Percentiles rank a stretch among this genome's conserved stretches.
Conservation (phyloP, 2,113 vertebrate species). For the Ranitomeya imitator region DNA sequence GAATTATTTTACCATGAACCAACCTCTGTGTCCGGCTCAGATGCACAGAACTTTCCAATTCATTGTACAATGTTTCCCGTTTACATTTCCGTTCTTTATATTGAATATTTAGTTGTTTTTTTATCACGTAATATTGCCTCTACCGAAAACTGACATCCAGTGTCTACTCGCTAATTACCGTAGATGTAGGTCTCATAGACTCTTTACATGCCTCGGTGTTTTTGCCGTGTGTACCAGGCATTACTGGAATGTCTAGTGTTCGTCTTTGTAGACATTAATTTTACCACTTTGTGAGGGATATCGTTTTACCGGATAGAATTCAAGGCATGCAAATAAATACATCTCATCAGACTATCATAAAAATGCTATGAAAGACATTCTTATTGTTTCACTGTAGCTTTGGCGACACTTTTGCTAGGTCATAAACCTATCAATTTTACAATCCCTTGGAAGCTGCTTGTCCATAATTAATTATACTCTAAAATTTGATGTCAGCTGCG, state of each 20-base stretch:
- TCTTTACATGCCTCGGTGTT: slow-evolving; percentile 43
- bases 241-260: slow-evolving; percentile 64
- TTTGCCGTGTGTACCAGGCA: slow-evolving; percentile 62
- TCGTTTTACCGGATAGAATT: slow-evolving; percentile 64
- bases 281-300: slow-evolving; percentile 63
- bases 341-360: slow-evolving; percentile 57
- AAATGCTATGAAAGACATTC: slow-evolving; percentile 41
- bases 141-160: background rate
- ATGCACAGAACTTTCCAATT: background rate
- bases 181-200: slow-evolving; percentile 36
- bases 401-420: slow-evolving; percentile 18
- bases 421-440: slow-evolving; percentile 42
- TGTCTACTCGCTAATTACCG: background rate
- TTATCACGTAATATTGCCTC: slow-evolving; percentile 5
- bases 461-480: background rate
- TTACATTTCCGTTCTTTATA: background rate
- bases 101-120: background rate
- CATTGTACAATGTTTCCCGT: background rate
- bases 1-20: background rate
- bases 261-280: slow-evolving; percentile 64
- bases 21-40: background rate
- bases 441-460: background rate
- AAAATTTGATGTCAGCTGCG: background rate
- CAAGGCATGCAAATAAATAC: slow-evolving; percentile 56
- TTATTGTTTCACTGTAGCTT: slow-evolving; percentile 27